Evolutionary conservation across 1,140 invertebrate species (phyloP).

Genomic region (Pseudobourletiella spinata): DNA sequence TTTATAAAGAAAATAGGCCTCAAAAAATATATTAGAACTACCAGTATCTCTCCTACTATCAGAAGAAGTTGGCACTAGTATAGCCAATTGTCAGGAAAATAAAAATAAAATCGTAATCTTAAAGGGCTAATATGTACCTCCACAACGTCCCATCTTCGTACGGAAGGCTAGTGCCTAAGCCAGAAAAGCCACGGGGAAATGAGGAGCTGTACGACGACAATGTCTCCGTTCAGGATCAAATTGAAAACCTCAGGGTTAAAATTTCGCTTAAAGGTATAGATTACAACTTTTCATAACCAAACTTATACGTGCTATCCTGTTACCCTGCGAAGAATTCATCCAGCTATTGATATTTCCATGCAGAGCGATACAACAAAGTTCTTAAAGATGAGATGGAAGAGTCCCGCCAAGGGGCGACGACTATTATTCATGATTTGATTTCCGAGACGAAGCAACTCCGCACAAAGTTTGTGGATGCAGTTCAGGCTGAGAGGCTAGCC

Average conservation of each 20-base stretch:
- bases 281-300: neutral
- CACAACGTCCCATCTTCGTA: constrained; percentile 13
- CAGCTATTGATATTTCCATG: neutral
- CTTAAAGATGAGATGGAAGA: constrained; percentile 32
- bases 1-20: too few species aligned
- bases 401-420: constrained; percentile 22
- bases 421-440: constrained; percentile 23
- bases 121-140: too few species aligned
- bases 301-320: neutral
- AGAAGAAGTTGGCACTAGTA: too few species aligned
- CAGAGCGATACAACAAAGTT: constrained; percentile 33
- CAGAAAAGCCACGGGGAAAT: constrained; percentile 2
- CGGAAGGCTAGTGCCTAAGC: constrained; percentile 21
- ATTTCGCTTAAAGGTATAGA: constrained; percentile 25
- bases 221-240: constrained; percentile 32
- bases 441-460: constrained; percentile 24
- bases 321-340: neutral
- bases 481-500: constrained; percentile 27
- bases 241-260: constrained; percentile 30
- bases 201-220: constrained; percentile 26
- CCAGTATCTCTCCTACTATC: too few species aligned
- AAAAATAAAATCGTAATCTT: too few species aligned
- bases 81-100: too few species aligned
- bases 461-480: constrained; percentile 20
- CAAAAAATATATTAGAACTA: too few species aligned